Evolutionary conservation across 2,797 vertebrate species (phyloP), one percentile per base, ranked within the genome.

Genomic region (Synaphobranchus kaupii): DNA sequence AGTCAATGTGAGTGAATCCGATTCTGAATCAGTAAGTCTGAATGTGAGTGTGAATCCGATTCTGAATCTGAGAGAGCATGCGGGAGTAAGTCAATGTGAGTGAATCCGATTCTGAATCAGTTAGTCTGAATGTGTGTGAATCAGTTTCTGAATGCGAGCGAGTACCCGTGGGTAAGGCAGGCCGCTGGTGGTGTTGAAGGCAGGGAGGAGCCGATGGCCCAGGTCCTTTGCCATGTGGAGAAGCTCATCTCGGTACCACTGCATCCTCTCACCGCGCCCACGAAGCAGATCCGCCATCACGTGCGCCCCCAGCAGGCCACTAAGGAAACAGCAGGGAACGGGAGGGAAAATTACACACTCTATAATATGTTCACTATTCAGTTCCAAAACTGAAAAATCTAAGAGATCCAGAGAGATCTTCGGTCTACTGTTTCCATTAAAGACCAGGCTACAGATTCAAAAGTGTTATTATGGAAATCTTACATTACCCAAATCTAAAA

Each of bases 181-280:
- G 93, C 96, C 96, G 93, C 96, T 97, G 90, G 96, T 95, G 93
- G 96, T 97, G 94, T 97, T 97, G 89, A 97, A 97, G 90, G 96
- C 96, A 89, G 96, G 96, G 87, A 97, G 93, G 86, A 97, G 92
- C 86, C 96, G 94, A 90, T 96, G 94, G 56, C 96, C 96, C 83
- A 97, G 93, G 39, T 97, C 96, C 93, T 93, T 95, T 84, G 96
- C 96, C 96, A 97, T 96, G 90, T 95, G 89, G 1, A 97, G 92
- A 73, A 97, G 95, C 92, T 97, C 96, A 63, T 96, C 95, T 0
- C 82, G 90, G 91, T 97, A 97, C 96, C 96, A 97, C 90, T 94
- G 94, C 96, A 97, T 95, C 92, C 91, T 93, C 90, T 94, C 94
- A 8, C 95, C 95, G 0, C 92, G 94, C 90, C 94, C 92, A 71